Conservation (phyloP, 2,888 invertebrate genomes). For the Drosophila cyrtoloma region DNA sequence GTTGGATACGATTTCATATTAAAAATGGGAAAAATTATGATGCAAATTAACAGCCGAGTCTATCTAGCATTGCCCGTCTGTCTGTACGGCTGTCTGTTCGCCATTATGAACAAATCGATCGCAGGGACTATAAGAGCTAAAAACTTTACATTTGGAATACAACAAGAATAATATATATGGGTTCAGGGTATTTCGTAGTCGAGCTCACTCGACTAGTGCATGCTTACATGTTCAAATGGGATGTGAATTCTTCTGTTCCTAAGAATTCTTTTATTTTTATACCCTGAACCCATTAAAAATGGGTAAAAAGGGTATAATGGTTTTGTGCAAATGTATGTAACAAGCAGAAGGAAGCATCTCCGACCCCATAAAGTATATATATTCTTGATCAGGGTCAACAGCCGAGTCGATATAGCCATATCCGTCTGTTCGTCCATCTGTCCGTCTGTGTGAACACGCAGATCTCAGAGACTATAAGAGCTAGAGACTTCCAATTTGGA, state of each 20-base stretch:
- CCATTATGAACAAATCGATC: not conserved
- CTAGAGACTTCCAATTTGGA: too few relatives aligned
- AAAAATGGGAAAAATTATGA: not conserved
- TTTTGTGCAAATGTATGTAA: too few relatives aligned
- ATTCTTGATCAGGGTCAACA: too few relatives aligned
- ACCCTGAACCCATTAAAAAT: too few relatives aligned
- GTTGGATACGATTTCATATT: not conserved
- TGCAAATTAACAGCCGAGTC: too few relatives aligned
- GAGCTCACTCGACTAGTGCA: not conserved
- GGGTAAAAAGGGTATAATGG: too few relatives aligned
- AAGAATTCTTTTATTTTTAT: not conserved
- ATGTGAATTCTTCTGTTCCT: not conserved
- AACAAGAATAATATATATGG: not conserved
- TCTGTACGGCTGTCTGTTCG: not conserved
- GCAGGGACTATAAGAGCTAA: not conserved
- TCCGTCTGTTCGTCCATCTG: too few relatives aligned
- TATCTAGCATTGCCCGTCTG: not conserved
- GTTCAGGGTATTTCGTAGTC: not conserved
- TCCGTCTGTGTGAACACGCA: too few relatives aligned
- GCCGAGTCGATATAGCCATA: too few relatives aligned
- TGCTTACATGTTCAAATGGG: not conserved
- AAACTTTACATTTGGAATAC: not conserved
- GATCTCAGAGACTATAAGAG: too few relatives aligned
- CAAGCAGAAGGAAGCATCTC: too few relatives aligned
- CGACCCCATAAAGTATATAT: too few relatives aligned